Evolutionary conservation across 2,113 vertebrate genomes (phyloP), one percentile per base, ranked within the genome.

Genomic region (Psophia crepitans): DNA sequence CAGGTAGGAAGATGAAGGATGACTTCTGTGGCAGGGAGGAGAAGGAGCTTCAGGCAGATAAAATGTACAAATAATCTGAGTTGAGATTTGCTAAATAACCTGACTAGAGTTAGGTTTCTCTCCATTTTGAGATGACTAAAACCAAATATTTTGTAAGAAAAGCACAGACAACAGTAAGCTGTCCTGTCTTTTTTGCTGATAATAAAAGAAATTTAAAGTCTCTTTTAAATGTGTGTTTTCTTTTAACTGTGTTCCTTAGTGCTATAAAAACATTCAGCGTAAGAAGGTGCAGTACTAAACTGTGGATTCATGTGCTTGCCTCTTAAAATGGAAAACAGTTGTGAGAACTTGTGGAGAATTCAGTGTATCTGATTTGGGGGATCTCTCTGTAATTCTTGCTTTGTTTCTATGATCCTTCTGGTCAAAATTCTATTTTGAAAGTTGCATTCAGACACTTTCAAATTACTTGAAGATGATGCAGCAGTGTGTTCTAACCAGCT

Each of bases 1-100:
- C 10, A 8, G 28, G 33, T 35, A 64, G 48, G 26, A 33, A 27
- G 21, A 20, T 43, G 61, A 66, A 48, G 21, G 33, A n/a, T 2
- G 0, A 20, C 33, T 71, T 56, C 0, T 0, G 26, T 24, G 28
- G 21, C 35, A 16, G 30, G 27, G 19, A 68, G 41, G 37, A 54
- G 39, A 39, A 83, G 56, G 28, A 77, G 19, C 48, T 64, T 58
- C 23, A 65, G 33, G 33, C 5, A 51, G 49, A 33, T 65, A 33
- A 51, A 91, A 43, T 7, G 16, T 54, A 46, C 21, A 86, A 32
- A 28, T 56, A 84, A 35, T 24, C 16, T 32, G 17, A 18, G 20
- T 39, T 6, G 24, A 24, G 28, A 39, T 66, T 65, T 79, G 39
- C 24, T 60, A 35, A 66, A 20, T n/a, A 53, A n/a, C 14, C 39